These are phyloP conservation scores for Chironomus tentans DNA, from an alignment of 2,888 invertebrate genomes.

Conservation along the genomic window DNA sequence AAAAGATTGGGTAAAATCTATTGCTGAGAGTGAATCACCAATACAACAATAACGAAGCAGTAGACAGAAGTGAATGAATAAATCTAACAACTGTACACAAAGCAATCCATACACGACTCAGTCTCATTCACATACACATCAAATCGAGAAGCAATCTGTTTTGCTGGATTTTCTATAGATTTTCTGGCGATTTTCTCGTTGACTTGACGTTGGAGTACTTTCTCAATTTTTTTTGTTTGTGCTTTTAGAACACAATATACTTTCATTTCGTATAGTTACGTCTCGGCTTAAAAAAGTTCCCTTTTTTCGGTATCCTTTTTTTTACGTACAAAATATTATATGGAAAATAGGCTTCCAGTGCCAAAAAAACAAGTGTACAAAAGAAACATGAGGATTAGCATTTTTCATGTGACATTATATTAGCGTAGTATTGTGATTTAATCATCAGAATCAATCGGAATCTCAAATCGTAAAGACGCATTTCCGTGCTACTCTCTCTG, in stretches of 20 bases:
- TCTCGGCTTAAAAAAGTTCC: neutral
- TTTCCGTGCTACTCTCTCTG: neutral
- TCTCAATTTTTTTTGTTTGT: neutral
- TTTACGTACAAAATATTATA: neutral
- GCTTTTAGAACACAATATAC: slow-evolving; percentile 23
- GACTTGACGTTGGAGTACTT: neutral
- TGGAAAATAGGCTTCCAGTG: slow-evolving; percentile 22
- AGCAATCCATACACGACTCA: neutral
- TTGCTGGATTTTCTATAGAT: neutral
- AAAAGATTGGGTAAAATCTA: neutral
- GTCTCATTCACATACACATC: neutral
- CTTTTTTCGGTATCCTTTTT: no score
- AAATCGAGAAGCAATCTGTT: slow-evolving; percentile 6
- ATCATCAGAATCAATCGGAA: slow-evolving; percentile 26
- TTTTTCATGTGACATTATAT: slow-evolving; percentile 23
- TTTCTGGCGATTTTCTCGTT: neutral
- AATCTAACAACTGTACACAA: neutral
- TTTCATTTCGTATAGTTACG: slow-evolving; percentile 18
- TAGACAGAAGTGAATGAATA: neutral
- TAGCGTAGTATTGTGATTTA: slow-evolving; percentile 22
- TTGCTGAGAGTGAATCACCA: neutral
- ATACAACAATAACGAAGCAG: neutral
- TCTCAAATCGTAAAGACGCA: slow-evolving; percentile 20
- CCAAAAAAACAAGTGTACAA: neutral
- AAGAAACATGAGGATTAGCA: slow-evolving; percentile 18